A percentile compares a stretch with the other conserved stretches of the same genome.
Evolutionary conservation across 2,113 vertebrate species (phyloP).

Genomic region (Pterocles gutturalis): DNA sequence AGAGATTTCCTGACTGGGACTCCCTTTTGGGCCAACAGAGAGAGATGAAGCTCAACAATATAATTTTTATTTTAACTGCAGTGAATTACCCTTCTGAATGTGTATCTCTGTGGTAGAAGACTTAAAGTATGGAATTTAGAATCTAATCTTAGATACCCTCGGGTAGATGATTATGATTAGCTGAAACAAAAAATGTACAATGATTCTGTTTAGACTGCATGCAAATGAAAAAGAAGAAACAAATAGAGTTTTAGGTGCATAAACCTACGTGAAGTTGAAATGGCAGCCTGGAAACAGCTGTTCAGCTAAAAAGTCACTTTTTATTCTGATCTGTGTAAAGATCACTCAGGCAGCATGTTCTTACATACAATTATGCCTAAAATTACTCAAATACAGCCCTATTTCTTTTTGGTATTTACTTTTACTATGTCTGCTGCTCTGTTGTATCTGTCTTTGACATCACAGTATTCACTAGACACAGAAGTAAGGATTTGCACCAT

Average conservation of each 20-base stretch:
- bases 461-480: background rate
- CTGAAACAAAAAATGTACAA: background rate
- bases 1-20: background rate
- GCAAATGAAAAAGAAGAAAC: background rate
- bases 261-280: background rate
- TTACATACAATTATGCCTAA: background rate
- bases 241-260: background rate
- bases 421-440: background rate
- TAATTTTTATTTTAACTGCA: background rate
- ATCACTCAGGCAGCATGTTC: background rate
- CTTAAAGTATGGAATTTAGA: background rate
- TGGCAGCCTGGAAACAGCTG: background rate
- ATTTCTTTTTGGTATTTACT: background rate
- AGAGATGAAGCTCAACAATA: background rate
- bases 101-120: background rate
- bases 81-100: background rate
- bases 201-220: background rate
- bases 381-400: background rate
- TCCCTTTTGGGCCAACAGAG: background rate
- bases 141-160: background rate
- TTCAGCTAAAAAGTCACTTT: background rate
- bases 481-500: background rate
- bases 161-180: background rate
- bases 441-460: background rate
- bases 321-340: background rate